phyloP scores from a whole-genome alignment of 1,140 invertebrate genomes.

The Hypsibius dujardini region DNA sequence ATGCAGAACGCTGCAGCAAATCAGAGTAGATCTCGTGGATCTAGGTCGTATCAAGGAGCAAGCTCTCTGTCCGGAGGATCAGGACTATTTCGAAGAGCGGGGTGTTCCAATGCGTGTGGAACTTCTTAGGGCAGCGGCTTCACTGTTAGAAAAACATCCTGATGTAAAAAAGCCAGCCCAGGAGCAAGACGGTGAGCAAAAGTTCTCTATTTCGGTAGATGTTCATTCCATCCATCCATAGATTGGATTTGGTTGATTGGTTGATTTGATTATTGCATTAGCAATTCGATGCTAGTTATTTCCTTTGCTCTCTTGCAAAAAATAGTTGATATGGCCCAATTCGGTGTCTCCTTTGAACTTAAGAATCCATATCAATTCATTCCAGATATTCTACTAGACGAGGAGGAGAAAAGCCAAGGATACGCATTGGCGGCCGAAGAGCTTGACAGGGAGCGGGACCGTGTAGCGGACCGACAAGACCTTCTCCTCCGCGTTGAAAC shows the following conservation, averaged over 20 bases:
- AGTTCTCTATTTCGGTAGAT: no score
- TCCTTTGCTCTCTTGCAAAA: no score
- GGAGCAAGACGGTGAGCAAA: slow-evolving; percentile 10
- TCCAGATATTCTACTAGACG: slow-evolving; percentile 4
- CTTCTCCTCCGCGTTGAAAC: background rate
- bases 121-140: background rate
- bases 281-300: no score
- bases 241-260: no score
- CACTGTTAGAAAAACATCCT: slow-evolving; percentile 1
- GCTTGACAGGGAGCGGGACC: background rate
- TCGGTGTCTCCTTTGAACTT: no score
- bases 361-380: background rate
- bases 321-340: no score
- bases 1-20: background rate
- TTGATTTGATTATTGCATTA: no score
- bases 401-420: slow-evolving; percentile 10
- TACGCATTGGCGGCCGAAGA: slow-evolving; percentile 1
- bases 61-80: background rate
- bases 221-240: no score
- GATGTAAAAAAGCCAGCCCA: background rate
- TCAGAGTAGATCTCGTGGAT: slow-evolving; percentile 10
- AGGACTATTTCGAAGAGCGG: background rate
- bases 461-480: background rate
- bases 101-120: background rate
- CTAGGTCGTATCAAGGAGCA: background rate